These are phyloP conservation scores for Drosophila monieri DNA, from an alignment of 2,888 invertebrate species.

Conservation along the genomic window DNA sequence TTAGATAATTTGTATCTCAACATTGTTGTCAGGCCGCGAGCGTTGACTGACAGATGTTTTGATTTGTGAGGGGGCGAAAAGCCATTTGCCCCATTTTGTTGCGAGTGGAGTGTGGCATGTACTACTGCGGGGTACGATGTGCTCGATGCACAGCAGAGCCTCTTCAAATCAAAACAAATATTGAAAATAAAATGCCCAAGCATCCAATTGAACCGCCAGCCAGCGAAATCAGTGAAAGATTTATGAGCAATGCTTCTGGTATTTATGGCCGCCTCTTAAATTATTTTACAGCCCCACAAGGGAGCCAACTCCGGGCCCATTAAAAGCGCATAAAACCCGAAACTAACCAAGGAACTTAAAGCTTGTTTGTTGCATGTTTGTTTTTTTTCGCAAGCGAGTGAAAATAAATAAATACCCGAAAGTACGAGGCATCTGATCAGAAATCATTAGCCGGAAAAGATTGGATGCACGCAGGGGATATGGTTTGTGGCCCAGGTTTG, in stretches of 20 bases:
- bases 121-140: constrained; percentile 9
- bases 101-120: constrained; percentile 4
- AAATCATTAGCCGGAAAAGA: constrained; percentile 5
- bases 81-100: constrained; percentile 33
- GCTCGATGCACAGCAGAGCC: constrained; percentile 30
- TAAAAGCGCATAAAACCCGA: constrained; percentile 35
- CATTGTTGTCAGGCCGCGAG: constrained; percentile 72
- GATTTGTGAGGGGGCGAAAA: constrained; percentile 59
- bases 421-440: constrained; percentile 2
- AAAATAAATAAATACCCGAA: constrained; percentile 58
- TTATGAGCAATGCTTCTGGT: constrained; percentile 72
- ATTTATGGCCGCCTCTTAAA: constrained; percentile 68
- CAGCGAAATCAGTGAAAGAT: constrained; percentile 80
- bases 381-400: constrained; percentile 56
- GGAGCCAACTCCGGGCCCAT: constrained; percentile 15
- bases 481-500: constrained; percentile 26
- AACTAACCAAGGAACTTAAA: constrained; percentile 20
- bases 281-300: constrained; percentile 56
- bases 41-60: constrained; percentile 82
- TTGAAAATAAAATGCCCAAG: constrained; percentile 68
- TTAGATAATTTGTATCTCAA: constrained; percentile 82
- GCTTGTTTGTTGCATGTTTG: constrained; percentile 48
- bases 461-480: constrained; percentile 18
- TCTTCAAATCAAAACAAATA: constrained; percentile 74
- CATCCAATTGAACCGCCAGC: constrained; percentile 72